Conservation (phyloP, 2,888 invertebrate genomes). For the Polymixis flavicincta region DNA sequence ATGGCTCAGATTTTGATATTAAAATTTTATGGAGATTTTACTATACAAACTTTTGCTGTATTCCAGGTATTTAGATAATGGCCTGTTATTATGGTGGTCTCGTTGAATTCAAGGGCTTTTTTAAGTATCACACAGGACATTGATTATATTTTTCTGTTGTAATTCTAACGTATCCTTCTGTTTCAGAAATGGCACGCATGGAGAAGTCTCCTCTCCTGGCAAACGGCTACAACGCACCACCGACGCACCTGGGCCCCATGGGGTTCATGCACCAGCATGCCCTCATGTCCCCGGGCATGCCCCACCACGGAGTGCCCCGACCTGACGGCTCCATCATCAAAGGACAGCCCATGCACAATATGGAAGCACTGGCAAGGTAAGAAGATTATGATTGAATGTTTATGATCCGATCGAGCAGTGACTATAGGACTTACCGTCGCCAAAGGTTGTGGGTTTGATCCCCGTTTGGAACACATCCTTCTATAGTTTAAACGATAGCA, state of each 20-base stretch:
- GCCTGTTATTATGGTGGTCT: neutral
- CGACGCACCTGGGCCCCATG: slow-evolving; percentile 97
- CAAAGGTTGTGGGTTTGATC: no score
- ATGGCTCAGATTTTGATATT: slow-evolving; percentile 54
- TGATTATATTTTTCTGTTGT: neutral
- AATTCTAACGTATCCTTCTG: slow-evolving; percentile 52
- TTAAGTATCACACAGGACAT: no score
- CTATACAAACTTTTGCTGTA: slow-evolving; percentile 26
- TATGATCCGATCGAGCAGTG: no score
- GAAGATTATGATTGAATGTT: slow-evolving; percentile 12
- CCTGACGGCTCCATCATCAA: slow-evolving; percentile 96
- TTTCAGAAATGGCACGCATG: slow-evolving; percentile 95
- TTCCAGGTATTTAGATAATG: neutral
- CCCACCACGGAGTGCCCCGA: slow-evolving; percentile 94
- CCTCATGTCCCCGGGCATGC: slow-evolving; percentile 97
- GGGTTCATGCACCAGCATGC: slow-evolving; percentile 98
- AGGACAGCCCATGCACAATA: slow-evolving; percentile 96
- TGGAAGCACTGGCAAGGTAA: slow-evolving; percentile 97
- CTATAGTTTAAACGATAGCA: no score
- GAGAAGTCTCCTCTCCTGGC: slow-evolving; percentile 98
- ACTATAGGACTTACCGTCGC: no score
- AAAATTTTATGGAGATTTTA: slow-evolving; percentile 38
- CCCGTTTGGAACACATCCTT: no score
- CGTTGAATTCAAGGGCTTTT: neutral
- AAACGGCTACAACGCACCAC: slow-evolving; percentile 98